Conservation (phyloP, 1,140 invertebrate species). For the Drosophila pectinifera region DNA sequence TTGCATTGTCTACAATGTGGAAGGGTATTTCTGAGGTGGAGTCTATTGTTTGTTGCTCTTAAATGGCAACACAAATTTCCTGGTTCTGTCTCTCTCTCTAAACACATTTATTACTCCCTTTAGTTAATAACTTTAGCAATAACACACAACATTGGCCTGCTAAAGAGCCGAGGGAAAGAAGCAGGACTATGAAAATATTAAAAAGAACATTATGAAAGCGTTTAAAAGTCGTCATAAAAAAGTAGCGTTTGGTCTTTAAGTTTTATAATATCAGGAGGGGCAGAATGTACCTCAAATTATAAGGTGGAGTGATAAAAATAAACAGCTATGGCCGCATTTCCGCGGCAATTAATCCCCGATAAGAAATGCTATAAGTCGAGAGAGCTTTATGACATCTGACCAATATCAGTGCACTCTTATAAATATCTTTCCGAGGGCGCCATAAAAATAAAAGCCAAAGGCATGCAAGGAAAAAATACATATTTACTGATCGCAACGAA, state of each 20-base stretch:
- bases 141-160: constrained; percentile 61
- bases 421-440: constrained; percentile 22
- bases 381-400: constrained; percentile 26
- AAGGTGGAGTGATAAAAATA: constrained; percentile 25
- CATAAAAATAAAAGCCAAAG: constrained; percentile 8
- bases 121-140: constrained; percentile 63
- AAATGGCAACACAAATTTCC: constrained; percentile 28
- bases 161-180: constrained; percentile 3
- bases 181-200: constrained; percentile 10
- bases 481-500: constrained; percentile 8
- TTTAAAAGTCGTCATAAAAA: constrained; percentile 6
- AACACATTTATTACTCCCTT: constrained; percentile 26
- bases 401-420: constrained; percentile 21
- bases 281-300: constrained; percentile 12
- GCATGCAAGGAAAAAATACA: constrained; percentile 11
- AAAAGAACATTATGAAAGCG: background rate
- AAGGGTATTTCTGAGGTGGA: constrained; percentile 38
- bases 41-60: constrained; percentile 48
- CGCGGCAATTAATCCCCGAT: constrained; percentile 36
- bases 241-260: constrained; percentile 1
- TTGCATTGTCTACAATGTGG: constrained; percentile 54
- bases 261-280: constrained; percentile 11
- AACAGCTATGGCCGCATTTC: constrained; percentile 35
- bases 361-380: constrained; percentile 18
- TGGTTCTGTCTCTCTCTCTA: constrained; percentile 18